Evolutionary conservation across 2,888 invertebrate genomes (phyloP), one percentile per base, ranked within the genome.

Genomic region (Pollenia angustigena): DNA sequence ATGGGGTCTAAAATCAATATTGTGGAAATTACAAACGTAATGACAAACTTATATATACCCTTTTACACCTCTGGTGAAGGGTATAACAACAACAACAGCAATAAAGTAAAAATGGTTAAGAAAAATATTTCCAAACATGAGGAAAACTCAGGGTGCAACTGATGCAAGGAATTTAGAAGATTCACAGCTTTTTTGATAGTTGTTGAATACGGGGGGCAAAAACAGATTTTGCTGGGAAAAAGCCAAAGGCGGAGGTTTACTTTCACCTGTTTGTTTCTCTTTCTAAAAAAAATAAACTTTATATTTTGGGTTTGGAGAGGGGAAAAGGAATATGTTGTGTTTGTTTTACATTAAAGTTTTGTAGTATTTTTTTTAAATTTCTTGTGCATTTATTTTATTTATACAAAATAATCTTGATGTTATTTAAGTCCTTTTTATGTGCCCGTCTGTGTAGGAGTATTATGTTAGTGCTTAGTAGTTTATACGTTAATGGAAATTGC

Each of bases 51-150:
- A n/a, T n/a, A n/a, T n/a, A n/a, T n/a, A n/a, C n/a, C n/a, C n/a
- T n/a, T n/a, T n/a, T n/a, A n/a, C n/a, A n/a, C n/a, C n/a, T n/a
- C n/a, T n/a, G n/a, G n/a, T n/a, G n/a, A n/a, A n/a, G n/a, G n/a
- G n/a, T n/a, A n/a, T n/a, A n/a, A n/a, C 86, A 88, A 87, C 88
- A 89, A 89, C 88, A 87, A 40, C 62, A 87, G 66, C 64, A 75
- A 64, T 60, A 56, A 87, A 87, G 87, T 40, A 46, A 71, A 79
- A 79, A 71, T 69, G 2, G 79, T 40, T 60, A 54, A 40, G 44
- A 76, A 66, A 79, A 50, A 40, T 40, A 76, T 46, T 54, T 42
- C 50, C 40, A 79, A 79, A 48, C 18, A 48, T 48, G 32, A 40
- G 11, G 10, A 66, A 46, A 46, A 16, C 7, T 58, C 32, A 42